Conservation (phyloP, 92 coral and sea anemone species). For the Meandrina meandrites region DNA sequence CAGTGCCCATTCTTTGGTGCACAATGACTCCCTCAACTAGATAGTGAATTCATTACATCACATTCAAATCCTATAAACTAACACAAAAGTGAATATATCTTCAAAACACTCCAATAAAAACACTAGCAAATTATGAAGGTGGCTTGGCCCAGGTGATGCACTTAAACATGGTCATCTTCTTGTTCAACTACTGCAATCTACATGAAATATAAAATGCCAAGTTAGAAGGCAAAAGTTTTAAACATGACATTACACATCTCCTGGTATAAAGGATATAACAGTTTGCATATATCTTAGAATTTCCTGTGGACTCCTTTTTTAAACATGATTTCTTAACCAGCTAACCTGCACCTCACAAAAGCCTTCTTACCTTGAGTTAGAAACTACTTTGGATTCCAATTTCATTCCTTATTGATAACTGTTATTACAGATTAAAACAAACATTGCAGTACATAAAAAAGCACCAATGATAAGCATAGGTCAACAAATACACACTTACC, state of each 20-base stretch:
- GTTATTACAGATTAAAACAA: background rate
- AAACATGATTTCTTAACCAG: too few relatives aligned
- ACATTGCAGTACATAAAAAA: background rate
- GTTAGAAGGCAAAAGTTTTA: background rate
- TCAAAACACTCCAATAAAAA: background rate
- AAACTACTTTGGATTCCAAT: too few relatives aligned
- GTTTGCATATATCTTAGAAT: background rate
- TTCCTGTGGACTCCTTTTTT: too few relatives aligned
- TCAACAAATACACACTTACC: constrained; percentile 10
- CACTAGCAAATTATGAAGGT: background rate
- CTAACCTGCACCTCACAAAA: too few relatives aligned
- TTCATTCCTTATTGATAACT: background rate
- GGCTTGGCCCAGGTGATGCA: background rate
- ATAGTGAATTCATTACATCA: too few relatives aligned
- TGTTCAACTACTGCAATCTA: background rate
- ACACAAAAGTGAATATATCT: background rate
- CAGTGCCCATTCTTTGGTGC: too few relatives aligned
- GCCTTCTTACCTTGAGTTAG: background rate
- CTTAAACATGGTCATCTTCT: background rate
- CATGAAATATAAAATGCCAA: constrained; percentile 1
- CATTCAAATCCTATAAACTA: too few relatives aligned
- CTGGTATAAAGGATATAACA: background rate
- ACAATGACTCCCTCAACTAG: too few relatives aligned
- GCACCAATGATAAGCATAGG: background rate
- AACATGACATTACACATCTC: background rate